These are phyloP conservation scores for Conops quadrifasciatus DNA, from an alignment of 2,888 invertebrate genomes.

Conservation along the genomic window DNA sequence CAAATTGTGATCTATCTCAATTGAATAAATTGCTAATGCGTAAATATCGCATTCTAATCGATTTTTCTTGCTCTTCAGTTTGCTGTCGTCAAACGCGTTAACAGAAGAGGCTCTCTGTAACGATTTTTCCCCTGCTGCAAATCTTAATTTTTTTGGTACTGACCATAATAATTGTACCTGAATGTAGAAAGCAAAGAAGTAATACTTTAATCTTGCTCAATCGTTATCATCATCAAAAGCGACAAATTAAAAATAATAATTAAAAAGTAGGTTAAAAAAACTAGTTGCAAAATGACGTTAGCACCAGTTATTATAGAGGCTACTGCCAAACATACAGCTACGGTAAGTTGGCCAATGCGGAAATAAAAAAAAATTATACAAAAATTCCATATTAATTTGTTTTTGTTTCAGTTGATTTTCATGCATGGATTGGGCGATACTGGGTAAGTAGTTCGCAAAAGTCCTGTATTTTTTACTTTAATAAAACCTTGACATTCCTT, in stretches of 20 bases:
- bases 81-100: neutral
- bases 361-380: neutral
- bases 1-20: too few species aligned
- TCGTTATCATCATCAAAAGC: too few species aligned
- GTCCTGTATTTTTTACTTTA: slow-evolving; percentile 7
- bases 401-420: slow-evolving; percentile 88
- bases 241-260: too few species aligned
- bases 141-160: neutral
- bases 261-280: too few species aligned
- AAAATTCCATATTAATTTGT: neutral
- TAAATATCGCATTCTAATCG: neutral
- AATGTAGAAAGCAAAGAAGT: slow-evolving; percentile 1
- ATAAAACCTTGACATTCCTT: neutral
- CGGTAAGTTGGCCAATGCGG: slow-evolving; percentile 75
- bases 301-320: slow-evolving; percentile 85
- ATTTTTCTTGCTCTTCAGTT: slow-evolving; percentile 11
- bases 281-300: slow-evolving; percentile 58
- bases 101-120: slow-evolving; percentile 13
- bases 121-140: slow-evolving; percentile 8
- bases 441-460: slow-evolving; percentile 85
- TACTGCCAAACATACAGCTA: slow-evolving; percentile 84
- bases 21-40: too few species aligned
- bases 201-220: too few species aligned
- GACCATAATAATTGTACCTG: slow-evolving; percentile 22
- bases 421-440: slow-evolving; percentile 96